A percentile compares a stretch with the other conserved stretches of the same genome.
These are phyloP conservation scores for Rhysida immarginata DNA, from an alignment of 1,140 invertebrate species.

Conservation along the genomic window DNA sequence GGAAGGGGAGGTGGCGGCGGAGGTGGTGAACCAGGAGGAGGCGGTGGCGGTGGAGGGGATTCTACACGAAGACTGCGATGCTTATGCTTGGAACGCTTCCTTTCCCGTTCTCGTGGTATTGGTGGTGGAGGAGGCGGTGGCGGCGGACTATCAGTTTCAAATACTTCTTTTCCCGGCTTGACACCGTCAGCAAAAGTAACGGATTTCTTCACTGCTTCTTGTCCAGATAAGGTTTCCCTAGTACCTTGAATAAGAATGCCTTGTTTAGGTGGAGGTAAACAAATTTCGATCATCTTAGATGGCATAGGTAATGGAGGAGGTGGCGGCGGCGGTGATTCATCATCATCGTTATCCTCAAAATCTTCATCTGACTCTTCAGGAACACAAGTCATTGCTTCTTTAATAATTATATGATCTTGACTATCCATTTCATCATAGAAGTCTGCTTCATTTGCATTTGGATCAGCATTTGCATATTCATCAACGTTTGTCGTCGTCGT, in stretches of 20 bases:
- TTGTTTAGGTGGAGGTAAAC: conserved; percentile 10
- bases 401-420: background rate
- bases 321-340: conserved; percentile 1
- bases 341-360: background rate
- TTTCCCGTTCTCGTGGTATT: conserved; percentile 8
- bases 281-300: background rate
- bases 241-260: conserved; percentile 13
- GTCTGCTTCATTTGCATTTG: background rate
- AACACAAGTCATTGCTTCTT: conserved; percentile 4
- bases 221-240: background rate
- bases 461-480: background rate
- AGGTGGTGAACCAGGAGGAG: conserved; percentile 12
- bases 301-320: background rate
- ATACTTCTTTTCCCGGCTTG: conserved; percentile 14
- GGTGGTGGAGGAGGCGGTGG: conserved; percentile 14
- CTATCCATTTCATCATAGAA: background rate
- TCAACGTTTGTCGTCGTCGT: background rate
- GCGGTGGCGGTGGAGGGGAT: conserved; percentile 10
- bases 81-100: conserved; percentile 10
- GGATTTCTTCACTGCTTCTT: conserved; percentile 12
- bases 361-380: background rate
- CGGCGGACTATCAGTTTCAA: conserved; percentile 7
- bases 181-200: conserved; percentile 19
- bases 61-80: conserved; percentile 1
- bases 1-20: conserved; percentile 15